Evolutionary conservation across 2,888 invertebrate species (phyloP), one percentile per base, ranked within the genome.

Genomic region (Lepeophtheirus nordmannii): DNA sequence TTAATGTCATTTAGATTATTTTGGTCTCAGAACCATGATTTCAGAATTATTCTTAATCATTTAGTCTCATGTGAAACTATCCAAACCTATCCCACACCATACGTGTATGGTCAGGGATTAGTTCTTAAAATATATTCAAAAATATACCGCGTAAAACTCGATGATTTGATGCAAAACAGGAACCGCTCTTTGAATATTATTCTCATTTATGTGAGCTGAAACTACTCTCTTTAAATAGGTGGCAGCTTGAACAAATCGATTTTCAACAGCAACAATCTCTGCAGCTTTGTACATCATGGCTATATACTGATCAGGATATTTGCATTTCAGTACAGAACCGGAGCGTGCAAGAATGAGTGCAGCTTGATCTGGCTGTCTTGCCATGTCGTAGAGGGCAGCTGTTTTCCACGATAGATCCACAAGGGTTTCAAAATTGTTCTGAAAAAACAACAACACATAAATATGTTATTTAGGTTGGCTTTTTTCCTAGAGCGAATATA

Each of bases 211-310:
- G 7, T 30, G 30, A 30, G 30, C 2, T 30, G 30, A 30, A 30
- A 7, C 30, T 17, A 62, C 2, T 17, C 20, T 62, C 40, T 38
- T 62, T 7, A 40, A 20, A 41, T 39, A 62, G 10, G 14, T 22
- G 1, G 62, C 62, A 1, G 62, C 62, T 62, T 62, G 62, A 11
- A 62, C 41, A 17, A 41, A 41, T 40, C 62, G 38, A 17, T 39
- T 62, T 23, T 62, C 62, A 7, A 41, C 41, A 20, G 39, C 62
- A 39, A 62, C 38, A 20, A 40, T 62, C n/a, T 40, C 30, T n/a
- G 62, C 38, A 14, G 62, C 62, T 23, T 62, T 62, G 20, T 62
- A 39, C 62, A 62, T 20, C 62, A 62, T n/a, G 1, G 17, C 17
- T 40, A 41, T 41, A 23, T 23, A 23, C 10, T n/a, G 20, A 17